Evolutionary conservation across 2,888 invertebrate species (phyloP), one percentile per base, ranked within the genome.

Genomic region (Drosophila cracens): DNA sequence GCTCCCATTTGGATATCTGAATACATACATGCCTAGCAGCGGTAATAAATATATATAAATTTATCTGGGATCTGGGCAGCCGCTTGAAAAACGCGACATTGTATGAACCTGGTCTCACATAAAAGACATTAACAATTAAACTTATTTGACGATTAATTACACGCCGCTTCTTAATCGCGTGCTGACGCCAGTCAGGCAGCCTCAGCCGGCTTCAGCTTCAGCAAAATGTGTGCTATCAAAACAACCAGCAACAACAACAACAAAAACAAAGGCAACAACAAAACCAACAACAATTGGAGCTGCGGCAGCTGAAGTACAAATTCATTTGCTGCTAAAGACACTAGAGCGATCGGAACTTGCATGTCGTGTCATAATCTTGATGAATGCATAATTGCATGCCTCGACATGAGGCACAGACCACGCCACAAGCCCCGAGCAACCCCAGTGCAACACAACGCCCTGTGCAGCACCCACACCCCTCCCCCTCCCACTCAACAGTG

Each of bases 281-380:
- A 43, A 48, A 63, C n/a, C 54, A 61, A 25, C 38, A 65, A 52
- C 58, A 70, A 62, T 61, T 67, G 63, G 54, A 38, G 59, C 62
- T 60, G 66, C 60, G 62, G 58, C 54, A 68, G 76, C 84, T 73
- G 63, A 77, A 84, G 86, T 87, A 89, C 90, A 90, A 90, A 90
- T 84, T 89, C 82, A 88, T 89, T 90, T 88, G 82, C 79, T 79
- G 79, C 76, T 80, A 83, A 82, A 81, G 90, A 86, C 82, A 81
- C 76, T 66, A 51, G 25, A 66, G 59, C 76, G 80, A 82, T 82
- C 77, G 83, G 77, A 83, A 90, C 89, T 86, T 71, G 91, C 91
- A 91, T 92, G 91, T 91, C 89, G 90, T 87, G 89, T 87, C 87
- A 90, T 90, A 92, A 91, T 91, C 91, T 92, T 91, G 91, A 91